These are phyloP conservation scores for Paragorgia papillata DNA, from an alignment of 92 coral and sea anemone genomes.

Conservation along the genomic window DNA sequence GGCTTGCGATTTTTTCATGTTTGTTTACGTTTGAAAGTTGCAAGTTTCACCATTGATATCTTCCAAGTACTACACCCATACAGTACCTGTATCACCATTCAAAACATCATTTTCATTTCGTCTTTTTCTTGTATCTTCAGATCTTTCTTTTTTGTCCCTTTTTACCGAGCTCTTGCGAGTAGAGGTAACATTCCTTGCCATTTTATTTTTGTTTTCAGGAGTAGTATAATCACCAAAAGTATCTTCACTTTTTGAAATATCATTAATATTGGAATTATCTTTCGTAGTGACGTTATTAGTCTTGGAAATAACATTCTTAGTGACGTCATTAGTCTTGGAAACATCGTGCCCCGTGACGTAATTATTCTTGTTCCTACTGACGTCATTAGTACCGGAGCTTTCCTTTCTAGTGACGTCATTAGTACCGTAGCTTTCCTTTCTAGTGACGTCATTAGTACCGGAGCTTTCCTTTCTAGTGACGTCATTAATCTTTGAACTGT, in stretches of 20 bases:
- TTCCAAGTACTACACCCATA: too few relatives aligned
- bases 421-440: neutral
- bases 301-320: neutral
- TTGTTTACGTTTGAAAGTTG: too few relatives aligned
- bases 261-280: neutral
- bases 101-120: neutral
- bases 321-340: neutral
- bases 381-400: neutral
- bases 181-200: neutral
- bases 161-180: neutral
- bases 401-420: neutral
- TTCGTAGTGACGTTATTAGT: neutral
- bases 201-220: neutral
- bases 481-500: neutral
- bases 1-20: too few relatives aligned
- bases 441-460: neutral
- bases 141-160: neutral
- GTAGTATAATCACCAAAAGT: neutral
- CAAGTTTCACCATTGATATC: too few relatives aligned
- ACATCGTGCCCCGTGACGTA: neutral
- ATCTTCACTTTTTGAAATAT: neutral
- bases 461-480: neutral
- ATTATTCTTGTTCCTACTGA: neutral
- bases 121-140: slow-evolving; percentile 6
- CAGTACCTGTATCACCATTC: neutral